Evolutionary conservation across 2,113 vertebrate species (phyloP).

Genomic region (Datnioides undecimradiatus): DNA sequence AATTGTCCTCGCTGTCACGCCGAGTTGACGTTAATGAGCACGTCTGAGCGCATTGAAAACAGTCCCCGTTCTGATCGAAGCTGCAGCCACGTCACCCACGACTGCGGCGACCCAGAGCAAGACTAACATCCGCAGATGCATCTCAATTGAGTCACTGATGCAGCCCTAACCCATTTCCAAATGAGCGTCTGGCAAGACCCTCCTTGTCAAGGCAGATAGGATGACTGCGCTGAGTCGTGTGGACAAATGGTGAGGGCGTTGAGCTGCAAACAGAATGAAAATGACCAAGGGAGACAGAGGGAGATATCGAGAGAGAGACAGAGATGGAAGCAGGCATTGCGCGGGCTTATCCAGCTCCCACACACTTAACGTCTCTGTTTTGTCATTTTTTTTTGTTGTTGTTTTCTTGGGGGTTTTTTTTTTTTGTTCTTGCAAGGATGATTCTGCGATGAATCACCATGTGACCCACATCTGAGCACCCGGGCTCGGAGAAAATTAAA

Average conservation of each 20-base stretch:
- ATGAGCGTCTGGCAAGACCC: conserved; percentile 66
- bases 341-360: conserved; percentile 44
- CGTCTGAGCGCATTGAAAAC: conserved; percentile 31
- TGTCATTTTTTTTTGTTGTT: conserved; percentile 47
- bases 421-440: conserved; percentile 55
- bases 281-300: conserved; percentile 70
- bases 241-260: conserved; percentile 60
- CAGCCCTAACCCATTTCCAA: conserved; percentile 66
- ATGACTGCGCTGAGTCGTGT: conserved; percentile 43
- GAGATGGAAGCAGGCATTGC: conserved; percentile 48
- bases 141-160: conserved; percentile 71
- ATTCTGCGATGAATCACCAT: conserved; percentile 66
- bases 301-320: conserved; percentile 35
- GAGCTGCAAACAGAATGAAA: conserved; percentile 74
- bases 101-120: conserved; percentile 28
- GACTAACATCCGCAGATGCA: conserved; percentile 60
- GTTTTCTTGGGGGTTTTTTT: too few relatives aligned
- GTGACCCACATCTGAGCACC: conserved; percentile 69
- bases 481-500: conserved; percentile 56
- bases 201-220: conserved; percentile 69
- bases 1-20: conserved; percentile 56
- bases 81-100: conserved; percentile 31
- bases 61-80: conserved; percentile 47
- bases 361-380: conserved; percentile 50
- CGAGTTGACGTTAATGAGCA: conserved; percentile 58